These are phyloP conservation scores for Ectobius pallidus DNA, from an alignment of 2,888 invertebrate species.

Conservation along the genomic window DNA sequence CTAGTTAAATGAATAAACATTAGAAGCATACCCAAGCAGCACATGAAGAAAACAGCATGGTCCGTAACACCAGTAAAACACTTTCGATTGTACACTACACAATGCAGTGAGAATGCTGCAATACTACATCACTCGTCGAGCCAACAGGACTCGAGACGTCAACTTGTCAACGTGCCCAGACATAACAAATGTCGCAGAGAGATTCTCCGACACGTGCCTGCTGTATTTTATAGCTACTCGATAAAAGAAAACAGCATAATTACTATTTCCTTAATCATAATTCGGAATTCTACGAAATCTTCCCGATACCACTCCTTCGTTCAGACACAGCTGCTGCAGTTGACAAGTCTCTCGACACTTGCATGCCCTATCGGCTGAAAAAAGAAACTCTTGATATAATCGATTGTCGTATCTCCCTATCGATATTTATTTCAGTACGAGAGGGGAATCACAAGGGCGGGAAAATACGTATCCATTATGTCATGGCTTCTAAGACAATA, in stretches of 20 bases:
- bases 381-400: not conserved
- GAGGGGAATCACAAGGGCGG: too few species aligned
- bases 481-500: too few species aligned
- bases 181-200: not conserved
- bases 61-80: not conserved
- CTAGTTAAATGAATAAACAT: not conserved
- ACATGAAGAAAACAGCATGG: not conserved
- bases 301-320: slow-evolving; percentile 29
- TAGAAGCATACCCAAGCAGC: not conserved
- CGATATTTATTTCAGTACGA: too few species aligned
- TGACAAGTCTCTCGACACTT: slow-evolving; percentile 24
- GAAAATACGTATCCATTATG: too few species aligned
- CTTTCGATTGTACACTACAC: not conserved
- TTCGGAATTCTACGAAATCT: not conserved
- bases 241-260: not conserved
- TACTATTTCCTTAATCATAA: slow-evolving; percentile 5
- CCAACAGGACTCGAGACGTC: not conserved
- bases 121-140: slow-evolving; percentile 17
- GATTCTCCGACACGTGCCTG: not conserved
- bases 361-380: slow-evolving; percentile 16
- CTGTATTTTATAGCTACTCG: not conserved
- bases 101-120: slow-evolving; percentile 19
- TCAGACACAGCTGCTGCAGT: slow-evolving; percentile 27
- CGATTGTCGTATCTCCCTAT: too few species aligned
- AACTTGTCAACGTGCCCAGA: slow-evolving; percentile 1